Evolutionary conservation across 2,797 vertebrate species (phyloP), one percentile per base, ranked within the genome.

Genomic region (Xenopus petersii): DNA sequence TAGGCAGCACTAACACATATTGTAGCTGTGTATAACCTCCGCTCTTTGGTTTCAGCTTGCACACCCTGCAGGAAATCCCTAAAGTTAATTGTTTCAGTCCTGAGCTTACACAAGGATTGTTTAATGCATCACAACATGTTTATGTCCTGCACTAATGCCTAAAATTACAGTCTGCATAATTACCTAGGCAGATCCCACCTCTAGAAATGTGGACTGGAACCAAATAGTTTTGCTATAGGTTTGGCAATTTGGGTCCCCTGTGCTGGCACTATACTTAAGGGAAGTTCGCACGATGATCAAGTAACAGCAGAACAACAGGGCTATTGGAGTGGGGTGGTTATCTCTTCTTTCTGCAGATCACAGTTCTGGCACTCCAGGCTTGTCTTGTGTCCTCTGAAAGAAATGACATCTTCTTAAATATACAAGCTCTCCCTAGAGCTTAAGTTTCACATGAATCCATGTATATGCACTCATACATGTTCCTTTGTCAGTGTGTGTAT

Each of bases 241-340:
- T 74, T 62, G 42, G 81, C 81, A 77, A 67, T 82, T 84, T 55
- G 80, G 79, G 15, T 10, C 85, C 90, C 90, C 88, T 83, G 84
- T 90, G 88, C 88, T 90, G 90, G 85, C 88, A 90, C 91, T 91
- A 89, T 93, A 93, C 93, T 92, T 90, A 92, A 94, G 91, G 88
- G 88, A 87, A 93, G 93, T 96, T 95, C 94, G 95, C 93, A 96
- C 93, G 92, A 92, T 80, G 93, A 96, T 94, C 93, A 84, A 86
- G 90, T 95, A 85, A 94, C 94, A 74, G 82, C 89, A 90, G 94
- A 95, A 96, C 94, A 95, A 94, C 90, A 90, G 86, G 88, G 87
- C 87, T 90, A 93, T 95, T 95, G 95, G 92, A 93, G 92, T 93
- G 93, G 89, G 92, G 91, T 92, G 92, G 91, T 90, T 94, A 92